phyloP scores from a whole-genome alignment of 2,113 vertebrate genomes.

The Leptobrachium leishanense region DNA sequence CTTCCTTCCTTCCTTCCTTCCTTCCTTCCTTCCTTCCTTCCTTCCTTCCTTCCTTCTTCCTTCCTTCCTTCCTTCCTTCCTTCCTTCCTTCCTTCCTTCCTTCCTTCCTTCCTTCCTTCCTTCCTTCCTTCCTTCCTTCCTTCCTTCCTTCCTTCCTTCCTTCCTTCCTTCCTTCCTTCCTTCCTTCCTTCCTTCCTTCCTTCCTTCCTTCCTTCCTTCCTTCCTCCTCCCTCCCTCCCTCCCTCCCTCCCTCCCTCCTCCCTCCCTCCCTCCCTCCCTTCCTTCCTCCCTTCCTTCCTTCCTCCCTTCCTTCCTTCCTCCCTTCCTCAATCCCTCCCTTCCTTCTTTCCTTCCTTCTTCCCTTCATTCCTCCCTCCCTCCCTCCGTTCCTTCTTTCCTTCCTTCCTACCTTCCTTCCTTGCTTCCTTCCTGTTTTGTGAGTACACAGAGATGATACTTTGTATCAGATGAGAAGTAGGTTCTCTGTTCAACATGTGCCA shows the following conservation, averaged over 20 bases:
- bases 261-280: not conserved
- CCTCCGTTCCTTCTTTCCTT: too few relatives aligned
- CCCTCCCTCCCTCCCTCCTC: too few relatives aligned
- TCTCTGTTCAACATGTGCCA: not conserved
- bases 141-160: not conserved
- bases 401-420: not conserved
- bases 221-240: not conserved
- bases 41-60: not conserved
- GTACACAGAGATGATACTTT: not conserved
- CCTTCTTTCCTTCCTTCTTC: constrained; percentile 1
- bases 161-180: too few relatives aligned
- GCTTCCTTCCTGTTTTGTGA: not conserved
- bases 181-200: too few relatives aligned
- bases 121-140: constrained; percentile 19
- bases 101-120: not conserved
- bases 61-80: constrained; percentile 21
- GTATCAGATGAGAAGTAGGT: not conserved
- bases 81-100: constrained; percentile 17
- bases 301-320: constrained; percentile 21
- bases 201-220: not conserved
- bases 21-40: too few relatives aligned
- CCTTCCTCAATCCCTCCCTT: not conserved
- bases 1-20: too few relatives aligned
- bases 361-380: constrained; percentile 10
- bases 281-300: constrained; percentile 18